Evolutionary conservation across 2,113 vertebrate species (phyloP).

Genomic region (Lates calcarifer): DNA sequence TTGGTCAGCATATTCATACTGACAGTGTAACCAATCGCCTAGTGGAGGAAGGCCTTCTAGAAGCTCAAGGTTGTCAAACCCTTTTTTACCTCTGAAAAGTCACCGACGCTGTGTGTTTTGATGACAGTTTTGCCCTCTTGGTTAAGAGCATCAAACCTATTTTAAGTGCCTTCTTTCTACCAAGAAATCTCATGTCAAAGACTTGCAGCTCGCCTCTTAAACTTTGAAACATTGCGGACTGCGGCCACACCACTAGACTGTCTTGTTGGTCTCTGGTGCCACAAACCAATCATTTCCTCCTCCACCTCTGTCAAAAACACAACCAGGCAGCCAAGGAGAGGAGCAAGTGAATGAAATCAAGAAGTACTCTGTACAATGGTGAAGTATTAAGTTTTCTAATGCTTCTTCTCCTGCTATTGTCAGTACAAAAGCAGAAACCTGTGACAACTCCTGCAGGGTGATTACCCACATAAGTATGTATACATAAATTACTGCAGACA

Average conservation of each 20-base stretch:
- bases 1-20: background rate
- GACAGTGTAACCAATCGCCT: background rate
- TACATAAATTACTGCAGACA: too few relatives aligned
- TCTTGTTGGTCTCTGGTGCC: background rate
- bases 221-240: background rate
- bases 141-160: background rate
- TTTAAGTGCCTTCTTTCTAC: background rate
- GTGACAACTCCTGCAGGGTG: background rate
- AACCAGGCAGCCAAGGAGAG: background rate
- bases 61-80: slow-evolving; percentile 13
- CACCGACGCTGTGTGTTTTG: background rate
- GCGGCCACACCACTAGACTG: background rate
- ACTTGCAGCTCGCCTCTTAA: background rate
- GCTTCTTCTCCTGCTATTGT: background rate
- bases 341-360: too few relatives aligned
- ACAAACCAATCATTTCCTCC: background rate
- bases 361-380: background rate
- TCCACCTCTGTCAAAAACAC: background rate
- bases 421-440: background rate
- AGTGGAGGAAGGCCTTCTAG: background rate
- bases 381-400: background rate
- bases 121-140: background rate
- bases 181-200: background rate
- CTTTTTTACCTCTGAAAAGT: background rate
- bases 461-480: background rate